phyloP scores from a whole-genome alignment of 1,140 invertebrate genomes.

The Cydia pomonella region DNA sequence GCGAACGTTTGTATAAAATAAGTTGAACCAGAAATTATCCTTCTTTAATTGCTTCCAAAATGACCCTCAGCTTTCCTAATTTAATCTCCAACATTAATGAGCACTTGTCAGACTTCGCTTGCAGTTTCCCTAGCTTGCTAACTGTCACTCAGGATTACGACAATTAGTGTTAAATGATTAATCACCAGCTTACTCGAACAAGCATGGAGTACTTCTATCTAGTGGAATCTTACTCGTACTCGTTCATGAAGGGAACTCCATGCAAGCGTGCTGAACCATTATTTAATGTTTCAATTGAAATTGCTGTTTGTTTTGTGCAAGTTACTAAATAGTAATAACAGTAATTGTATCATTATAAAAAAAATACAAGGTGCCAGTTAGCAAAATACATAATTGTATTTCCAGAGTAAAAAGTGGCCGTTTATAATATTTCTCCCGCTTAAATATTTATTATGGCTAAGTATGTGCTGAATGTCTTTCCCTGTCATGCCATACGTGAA shows the following conservation, averaged over 20 bases:
- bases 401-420: no score
- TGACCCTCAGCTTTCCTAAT: background rate
- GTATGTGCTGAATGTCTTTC: no score
- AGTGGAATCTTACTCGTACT: background rate
- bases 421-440: no score
- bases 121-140: slow-evolving; percentile 8
- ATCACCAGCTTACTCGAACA: background rate
- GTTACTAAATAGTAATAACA: no score
- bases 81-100: background rate
- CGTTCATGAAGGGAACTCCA: background rate
- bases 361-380: no score
- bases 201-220: slow-evolving; percentile 5
- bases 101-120: slow-evolving; percentile 8
- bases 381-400: no score
- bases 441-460: no score
- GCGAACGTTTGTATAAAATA: background rate
- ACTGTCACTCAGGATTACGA: slow-evolving; percentile 22
- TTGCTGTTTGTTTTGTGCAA: no score
- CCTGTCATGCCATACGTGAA: no score
- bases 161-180: slow-evolving; percentile 27
- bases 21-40: background rate
- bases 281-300: no score
- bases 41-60: slow-evolving; percentile 5
- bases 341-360: no score
- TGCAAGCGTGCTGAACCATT: background rate